phyloP scores from a whole-genome alignment of 2,888 invertebrate species.

The Heliconius erato region DNA sequence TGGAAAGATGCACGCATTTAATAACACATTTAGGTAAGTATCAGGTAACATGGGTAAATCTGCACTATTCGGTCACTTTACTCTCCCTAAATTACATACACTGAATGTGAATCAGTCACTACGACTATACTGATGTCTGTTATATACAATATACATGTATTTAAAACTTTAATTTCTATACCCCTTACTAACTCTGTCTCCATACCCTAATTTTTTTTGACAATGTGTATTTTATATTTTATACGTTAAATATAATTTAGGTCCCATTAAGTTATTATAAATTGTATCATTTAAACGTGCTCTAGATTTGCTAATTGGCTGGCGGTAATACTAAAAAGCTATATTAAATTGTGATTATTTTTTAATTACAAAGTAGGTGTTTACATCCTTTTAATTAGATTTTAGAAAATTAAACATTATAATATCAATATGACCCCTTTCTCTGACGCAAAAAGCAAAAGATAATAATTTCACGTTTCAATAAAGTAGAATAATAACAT shows the following conservation, averaged over 20 bases:
- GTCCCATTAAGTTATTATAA: slow-evolving; percentile 49
- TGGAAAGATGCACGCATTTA: slow-evolving; percentile 93
- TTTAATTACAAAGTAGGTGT: not conserved
- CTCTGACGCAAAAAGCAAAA: not conserved
- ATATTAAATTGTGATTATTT: slow-evolving; percentile 9
- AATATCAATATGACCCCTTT: not conserved
- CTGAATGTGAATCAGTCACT: slow-evolving; percentile 22
- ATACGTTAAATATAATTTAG: slow-evolving; percentile 42
- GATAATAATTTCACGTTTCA: not conserved
- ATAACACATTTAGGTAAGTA: slow-evolving; percentile 90
- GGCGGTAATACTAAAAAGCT: not conserved
- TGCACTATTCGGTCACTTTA: slow-evolving; percentile 17
- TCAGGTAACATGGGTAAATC: slow-evolving; percentile 26
- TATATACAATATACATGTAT: slow-evolving; percentile 26
- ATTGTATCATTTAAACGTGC: slow-evolving; percentile 47
- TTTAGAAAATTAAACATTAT: not conserved
- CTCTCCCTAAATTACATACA: not conserved
- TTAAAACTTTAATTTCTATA: slow-evolving; percentile 24
- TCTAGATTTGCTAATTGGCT: slow-evolving; percentile 40
- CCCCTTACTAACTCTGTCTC: slow-evolving; percentile 13
- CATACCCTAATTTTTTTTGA: not conserved
- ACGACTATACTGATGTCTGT: slow-evolving; percentile 31
- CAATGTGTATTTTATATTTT: slow-evolving; percentile 36
- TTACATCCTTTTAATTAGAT: not conserved
- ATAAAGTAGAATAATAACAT: not conserved